Percentiles rank a stretch among this genome's conserved stretches.
Evolutionary conservation across 2,113 vertebrate species (phyloP).

Genomic region (Plectropomus leopardus): DNA sequence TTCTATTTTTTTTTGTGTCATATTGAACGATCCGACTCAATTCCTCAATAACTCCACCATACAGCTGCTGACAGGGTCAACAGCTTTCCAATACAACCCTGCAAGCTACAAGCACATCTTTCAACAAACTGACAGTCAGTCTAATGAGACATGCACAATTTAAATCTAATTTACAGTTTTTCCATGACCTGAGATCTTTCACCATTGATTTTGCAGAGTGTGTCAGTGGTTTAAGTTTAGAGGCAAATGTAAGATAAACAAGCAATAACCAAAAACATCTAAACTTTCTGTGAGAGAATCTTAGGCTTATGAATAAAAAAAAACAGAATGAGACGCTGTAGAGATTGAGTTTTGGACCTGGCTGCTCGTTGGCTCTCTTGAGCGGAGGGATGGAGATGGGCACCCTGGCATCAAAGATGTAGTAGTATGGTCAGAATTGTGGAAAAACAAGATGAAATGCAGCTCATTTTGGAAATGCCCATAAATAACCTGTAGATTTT

Average conservation of each 20-base stretch:
- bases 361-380: not conserved
- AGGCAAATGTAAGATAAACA: not conserved
- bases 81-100: not conserved
- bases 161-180: not conserved
- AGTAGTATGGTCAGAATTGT: not conserved
- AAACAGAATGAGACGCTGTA: not conserved
- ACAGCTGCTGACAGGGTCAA: not conserved
- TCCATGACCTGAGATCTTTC: not conserved
- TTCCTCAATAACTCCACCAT: not conserved
- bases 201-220: not conserved
- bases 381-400: not conserved
- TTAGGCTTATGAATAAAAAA: not conserved
- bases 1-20: not conserved
- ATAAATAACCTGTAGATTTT: not conserved
- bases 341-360: not conserved
- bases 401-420: constrained; percentile 35
- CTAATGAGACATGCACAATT: not conserved
- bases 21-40: not conserved
- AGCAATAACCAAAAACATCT: not conserved
- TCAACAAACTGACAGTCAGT: not conserved
- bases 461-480: not conserved
- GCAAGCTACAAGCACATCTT: not conserved
- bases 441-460: not conserved
- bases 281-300: constrained; percentile 26
- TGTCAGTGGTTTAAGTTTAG: not conserved